phyloP scores from a whole-genome alignment of 2,797 vertebrate species.

The Liparis tanakae region DNA sequence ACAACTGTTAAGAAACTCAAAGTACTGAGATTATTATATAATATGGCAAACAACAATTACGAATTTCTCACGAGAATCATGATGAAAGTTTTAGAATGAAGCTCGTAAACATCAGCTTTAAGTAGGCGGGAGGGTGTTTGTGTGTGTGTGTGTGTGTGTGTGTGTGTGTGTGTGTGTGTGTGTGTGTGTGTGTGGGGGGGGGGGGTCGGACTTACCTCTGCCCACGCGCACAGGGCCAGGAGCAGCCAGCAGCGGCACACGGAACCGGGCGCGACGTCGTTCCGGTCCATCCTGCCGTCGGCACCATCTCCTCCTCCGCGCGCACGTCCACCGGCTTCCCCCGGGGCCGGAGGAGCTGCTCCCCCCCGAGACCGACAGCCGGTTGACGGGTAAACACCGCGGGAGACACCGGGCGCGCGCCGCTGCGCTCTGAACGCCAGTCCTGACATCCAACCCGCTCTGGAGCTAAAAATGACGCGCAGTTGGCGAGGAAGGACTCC shows the following conservation, averaged over 20 bases:
- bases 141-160: too few relatives aligned
- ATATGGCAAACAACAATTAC: background rate
- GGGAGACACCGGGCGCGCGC: background rate
- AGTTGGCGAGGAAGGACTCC: conserved; percentile 8
- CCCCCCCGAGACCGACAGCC: too few relatives aligned
- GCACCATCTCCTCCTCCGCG: conserved; percentile 54
- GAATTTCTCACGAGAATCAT: background rate
- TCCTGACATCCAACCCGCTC: background rate
- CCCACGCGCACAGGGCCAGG: conserved; percentile 13
- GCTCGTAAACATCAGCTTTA: conserved; percentile 17
- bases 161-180: too few relatives aligned
- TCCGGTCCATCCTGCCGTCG: conserved; percentile 40
- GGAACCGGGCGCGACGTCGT: conserved; percentile 14
- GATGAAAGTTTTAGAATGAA: background rate
- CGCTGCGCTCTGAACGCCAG: background rate
- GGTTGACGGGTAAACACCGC: background rate
- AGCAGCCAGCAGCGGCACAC: conserved; percentile 34
- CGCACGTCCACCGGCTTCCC: background rate
- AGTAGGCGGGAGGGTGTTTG: background rate
- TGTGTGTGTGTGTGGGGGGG: too few relatives aligned
- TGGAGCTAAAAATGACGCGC: conserved; percentile 48
- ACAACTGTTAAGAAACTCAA: background rate
- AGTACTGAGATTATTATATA: background rate
- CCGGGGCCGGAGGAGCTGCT: background rate
- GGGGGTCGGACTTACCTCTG: conserved; percentile 42